A percentile compares a stretch with the other conserved stretches of the same genome.
Conservation (phyloP, 35 echinoderm and acorn worm species). For the Ophiothrix spiculata region DNA sequence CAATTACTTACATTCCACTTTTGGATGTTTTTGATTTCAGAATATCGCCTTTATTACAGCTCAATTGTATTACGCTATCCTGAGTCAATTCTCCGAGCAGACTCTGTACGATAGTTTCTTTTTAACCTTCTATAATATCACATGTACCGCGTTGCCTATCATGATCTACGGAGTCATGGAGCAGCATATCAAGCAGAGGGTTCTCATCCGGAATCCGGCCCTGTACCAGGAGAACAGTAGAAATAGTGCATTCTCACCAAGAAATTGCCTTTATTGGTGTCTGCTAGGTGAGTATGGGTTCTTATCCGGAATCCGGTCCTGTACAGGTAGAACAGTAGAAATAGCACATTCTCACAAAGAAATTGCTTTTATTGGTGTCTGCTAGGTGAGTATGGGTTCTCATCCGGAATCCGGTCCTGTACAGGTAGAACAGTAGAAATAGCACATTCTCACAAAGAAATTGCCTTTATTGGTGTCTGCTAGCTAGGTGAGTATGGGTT, state of each 20-base stretch:
- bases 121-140: slow-evolving; percentile 90
- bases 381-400: neutral
- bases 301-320: too few relatives aligned
- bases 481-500: too few relatives aligned
- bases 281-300: neutral
- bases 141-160: slow-evolving; percentile 81
- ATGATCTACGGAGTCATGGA: slow-evolving; percentile 86
- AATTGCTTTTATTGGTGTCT: neutral
- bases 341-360: neutral
- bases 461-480: too few relatives aligned
- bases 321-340: neutral
- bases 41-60: slow-evolving; percentile 96
- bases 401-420: too few relatives aligned
- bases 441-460: too few relatives aligned
- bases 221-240: slow-evolving; percentile 63
- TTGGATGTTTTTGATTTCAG: slow-evolving; percentile 60
- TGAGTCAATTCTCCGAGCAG: slow-evolving; percentile 82
- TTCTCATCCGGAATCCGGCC: slow-evolving; percentile 55
- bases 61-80: slow-evolving; percentile 89
- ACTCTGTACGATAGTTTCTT: slow-evolving; percentile 90
- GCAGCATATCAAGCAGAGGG: slow-evolving; percentile 56
- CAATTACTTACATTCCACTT: too few relatives aligned
- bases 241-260: slow-evolving; percentile 25
- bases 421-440: neutral
- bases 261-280: neutral